A percentile compares a stretch with the other conserved stretches of the same genome.
phyloP scores from a whole-genome alignment of 2,797 vertebrate genomes.

The Masticophis lateralis region DNA sequence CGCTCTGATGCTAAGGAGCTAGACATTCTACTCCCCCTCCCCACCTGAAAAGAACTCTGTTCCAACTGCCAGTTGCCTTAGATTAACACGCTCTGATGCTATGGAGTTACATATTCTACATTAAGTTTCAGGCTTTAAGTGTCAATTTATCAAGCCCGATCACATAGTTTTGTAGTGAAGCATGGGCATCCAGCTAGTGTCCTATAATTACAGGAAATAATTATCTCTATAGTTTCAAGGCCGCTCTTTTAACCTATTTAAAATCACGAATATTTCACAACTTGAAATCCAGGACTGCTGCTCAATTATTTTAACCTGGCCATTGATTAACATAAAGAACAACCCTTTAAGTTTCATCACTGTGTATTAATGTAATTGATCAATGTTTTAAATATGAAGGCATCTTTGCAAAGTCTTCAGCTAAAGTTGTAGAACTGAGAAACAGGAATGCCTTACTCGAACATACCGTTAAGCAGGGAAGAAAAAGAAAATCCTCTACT shows the following conservation, averaged over 20 bases:
- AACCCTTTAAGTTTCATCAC: neutral
- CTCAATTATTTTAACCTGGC: neutral
- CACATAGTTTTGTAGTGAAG: no score
- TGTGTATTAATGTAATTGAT: neutral
- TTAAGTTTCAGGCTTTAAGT: no score
- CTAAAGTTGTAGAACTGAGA: no score
- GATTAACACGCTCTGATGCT: no score
- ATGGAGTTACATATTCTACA: no score
- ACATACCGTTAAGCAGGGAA: neutral
- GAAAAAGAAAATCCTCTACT: neutral
- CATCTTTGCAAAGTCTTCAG: neutral
- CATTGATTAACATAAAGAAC: neutral
- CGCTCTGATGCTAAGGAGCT: no score
- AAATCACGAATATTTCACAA: neutral
- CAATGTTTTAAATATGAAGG: neutral
- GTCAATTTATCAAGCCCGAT: no score
- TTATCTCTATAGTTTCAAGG: neutral
- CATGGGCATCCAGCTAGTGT: no score
- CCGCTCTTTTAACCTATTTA: neutral
- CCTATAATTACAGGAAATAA: neutral
- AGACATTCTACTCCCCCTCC: no score
- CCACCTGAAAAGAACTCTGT: no score
- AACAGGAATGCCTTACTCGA: neutral
- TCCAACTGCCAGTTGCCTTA: no score
- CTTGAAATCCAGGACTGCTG: neutral